A percentile compares a stretch with the other conserved stretches of the same genome.
Evolutionary conservation across 2,797 vertebrate species (phyloP).

Genomic region (Catamblyrhynchus diadema): DNA sequence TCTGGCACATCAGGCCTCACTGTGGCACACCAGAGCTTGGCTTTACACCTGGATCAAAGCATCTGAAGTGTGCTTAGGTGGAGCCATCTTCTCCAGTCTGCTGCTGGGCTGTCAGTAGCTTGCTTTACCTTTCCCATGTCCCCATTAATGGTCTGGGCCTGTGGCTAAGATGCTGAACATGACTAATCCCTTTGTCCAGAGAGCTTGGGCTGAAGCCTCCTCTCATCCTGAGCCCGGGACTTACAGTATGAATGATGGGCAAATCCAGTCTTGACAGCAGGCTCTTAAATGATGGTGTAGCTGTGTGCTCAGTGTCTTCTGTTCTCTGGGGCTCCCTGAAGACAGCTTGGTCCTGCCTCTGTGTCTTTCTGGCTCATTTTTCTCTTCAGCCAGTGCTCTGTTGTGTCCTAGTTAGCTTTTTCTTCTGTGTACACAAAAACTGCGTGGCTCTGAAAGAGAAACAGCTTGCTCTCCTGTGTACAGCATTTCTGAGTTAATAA

Average conservation of each 20-base stretch:
- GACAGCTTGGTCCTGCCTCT: background rate
- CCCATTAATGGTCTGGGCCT: background rate
- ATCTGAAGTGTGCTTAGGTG: background rate
- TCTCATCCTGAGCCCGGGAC: background rate
- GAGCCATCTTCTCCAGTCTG: background rate
- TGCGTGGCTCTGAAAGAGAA: background rate
- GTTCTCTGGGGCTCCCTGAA: background rate
- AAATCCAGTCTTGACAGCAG: background rate
- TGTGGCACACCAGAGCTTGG: background rate
- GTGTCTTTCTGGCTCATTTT: background rate
- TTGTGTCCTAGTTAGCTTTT: background rate
- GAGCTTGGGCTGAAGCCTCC: background rate
- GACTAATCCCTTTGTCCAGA: background rate
- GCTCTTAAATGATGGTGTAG: background rate
- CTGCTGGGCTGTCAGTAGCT: background rate
- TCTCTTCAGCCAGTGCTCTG: background rate
- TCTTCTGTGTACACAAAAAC: background rate
- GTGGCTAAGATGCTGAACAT: background rate
- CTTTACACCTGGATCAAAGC: background rate
- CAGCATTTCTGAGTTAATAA: background rate
- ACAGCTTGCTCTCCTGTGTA: background rate
- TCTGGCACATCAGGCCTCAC: background rate
- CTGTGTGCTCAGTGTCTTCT: background rate
- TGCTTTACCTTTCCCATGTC: background rate
- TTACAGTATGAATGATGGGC: background rate